Percentiles rank a stretch among this genome's conserved stretches.
Evolutionary conservation across 1,140 invertebrate genomes (phyloP).

Genomic region (Ganaspis sp.): DNA sequence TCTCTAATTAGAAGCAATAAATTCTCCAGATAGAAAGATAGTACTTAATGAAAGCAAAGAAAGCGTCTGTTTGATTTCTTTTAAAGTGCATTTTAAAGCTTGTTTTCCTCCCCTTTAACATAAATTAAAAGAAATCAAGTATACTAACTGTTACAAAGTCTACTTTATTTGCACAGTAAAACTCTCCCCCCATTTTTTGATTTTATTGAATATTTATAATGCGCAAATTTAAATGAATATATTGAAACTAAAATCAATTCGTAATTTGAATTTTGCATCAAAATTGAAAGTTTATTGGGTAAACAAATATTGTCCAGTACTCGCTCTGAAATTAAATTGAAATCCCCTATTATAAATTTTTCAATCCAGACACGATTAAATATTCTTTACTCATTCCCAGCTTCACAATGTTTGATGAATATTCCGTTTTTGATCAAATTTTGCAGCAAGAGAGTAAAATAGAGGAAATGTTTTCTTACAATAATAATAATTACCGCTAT

Average conservation of each 20-base stretch:
- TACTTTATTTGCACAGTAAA: too few relatives aligned
- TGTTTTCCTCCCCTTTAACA: too few relatives aligned
- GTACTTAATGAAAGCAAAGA: background rate
- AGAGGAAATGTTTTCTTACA: too few relatives aligned
- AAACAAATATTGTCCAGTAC: background rate
- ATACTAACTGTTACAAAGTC: too few relatives aligned
- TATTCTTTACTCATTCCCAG: background rate
- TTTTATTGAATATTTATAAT: too few relatives aligned
- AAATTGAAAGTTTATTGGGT: background rate
- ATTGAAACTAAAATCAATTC: background rate
- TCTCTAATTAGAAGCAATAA: conserved; percentile 18
- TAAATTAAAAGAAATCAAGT: too few relatives aligned
- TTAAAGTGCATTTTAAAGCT: too few relatives aligned
- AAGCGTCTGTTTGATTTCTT: background rate
- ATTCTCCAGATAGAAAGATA: background rate
- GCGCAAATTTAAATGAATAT: background rate
- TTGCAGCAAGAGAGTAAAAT: too few relatives aligned
- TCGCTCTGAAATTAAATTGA: background rate
- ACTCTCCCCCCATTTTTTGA: too few relatives aligned
- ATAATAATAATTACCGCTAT: too few relatives aligned
- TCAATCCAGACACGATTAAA: background rate
- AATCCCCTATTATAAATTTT: background rate
- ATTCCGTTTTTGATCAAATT: background rate
- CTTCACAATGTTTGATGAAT: background rate
- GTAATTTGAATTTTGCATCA: background rate